Evolutionary conservation across 2,113 vertebrate species (phyloP).

Genomic region (Melanerpes formicivorus): DNA sequence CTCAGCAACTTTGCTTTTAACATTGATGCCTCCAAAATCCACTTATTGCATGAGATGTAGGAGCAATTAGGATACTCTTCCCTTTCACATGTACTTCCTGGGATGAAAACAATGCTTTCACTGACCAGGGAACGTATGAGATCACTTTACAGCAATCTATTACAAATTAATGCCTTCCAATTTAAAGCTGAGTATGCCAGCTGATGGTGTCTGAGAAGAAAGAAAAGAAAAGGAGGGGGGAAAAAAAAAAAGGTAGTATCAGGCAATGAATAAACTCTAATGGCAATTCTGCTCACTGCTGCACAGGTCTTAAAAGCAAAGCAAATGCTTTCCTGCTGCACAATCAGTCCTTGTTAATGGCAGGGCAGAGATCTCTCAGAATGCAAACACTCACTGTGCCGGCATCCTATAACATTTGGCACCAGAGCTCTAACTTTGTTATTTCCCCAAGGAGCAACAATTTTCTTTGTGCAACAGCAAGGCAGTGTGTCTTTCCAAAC

Average conservation of each 20-base stretch:
- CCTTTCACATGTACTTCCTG: neutral
- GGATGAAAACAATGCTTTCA: neutral
- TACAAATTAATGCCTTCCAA: neutral
- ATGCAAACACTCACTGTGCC: constrained; percentile 2
- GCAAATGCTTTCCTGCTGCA: neutral
- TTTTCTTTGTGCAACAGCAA: constrained; percentile 33
- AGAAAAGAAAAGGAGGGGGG: neutral
- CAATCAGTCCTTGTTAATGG: constrained; percentile 55
- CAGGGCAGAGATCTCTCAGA: constrained; percentile 28
- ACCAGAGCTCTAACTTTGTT: constrained; percentile 6
- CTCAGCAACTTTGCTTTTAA: neutral
- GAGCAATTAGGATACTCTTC: neutral
- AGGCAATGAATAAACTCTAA: neutral
- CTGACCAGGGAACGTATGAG: neutral
- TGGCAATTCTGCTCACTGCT: neutral
- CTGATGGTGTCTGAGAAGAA: neutral
- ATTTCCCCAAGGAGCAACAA: constrained; percentile 26
- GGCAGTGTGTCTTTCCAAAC: constrained; percentile 16
- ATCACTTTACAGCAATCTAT: neutral
- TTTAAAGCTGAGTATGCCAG: neutral
- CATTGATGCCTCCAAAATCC: neutral
- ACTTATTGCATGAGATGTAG: neutral
- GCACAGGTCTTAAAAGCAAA: neutral
- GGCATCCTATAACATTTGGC: constrained; percentile 17
- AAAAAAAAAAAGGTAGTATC: neutral